Evolutionary conservation across 2,113 vertebrate species (phyloP), one percentile per base, ranked within the genome.

Genomic region (Platysteira castanea): DNA sequence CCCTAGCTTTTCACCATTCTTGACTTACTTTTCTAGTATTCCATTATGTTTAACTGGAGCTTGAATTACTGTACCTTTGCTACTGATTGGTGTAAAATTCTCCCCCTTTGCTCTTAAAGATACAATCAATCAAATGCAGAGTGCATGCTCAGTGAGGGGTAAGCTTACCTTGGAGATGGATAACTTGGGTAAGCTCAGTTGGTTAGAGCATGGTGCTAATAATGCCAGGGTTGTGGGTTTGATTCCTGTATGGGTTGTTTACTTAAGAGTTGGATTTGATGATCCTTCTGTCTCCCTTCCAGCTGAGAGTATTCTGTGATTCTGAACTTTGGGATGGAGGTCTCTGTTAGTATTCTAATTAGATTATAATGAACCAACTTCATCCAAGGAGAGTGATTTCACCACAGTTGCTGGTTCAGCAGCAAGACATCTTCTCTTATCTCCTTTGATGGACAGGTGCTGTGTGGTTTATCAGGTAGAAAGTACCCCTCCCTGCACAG

Each of bases 111-210:
- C 20, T 41, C 24, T 53, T 68, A 22, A 53, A 68, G n/a, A 11
- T 68, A 15, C 24, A 60, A 14, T 47, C 30, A 31, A 9, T 60
- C 28, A 35, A n/a, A 41, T 53, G 15, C 10, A 41, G 68, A 53
- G 9, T 12, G 5, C 20, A 5, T 68, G 16, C 20, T 26, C 0
- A 0, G 11, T 60, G 46, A 53, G 11, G 28, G 5, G 5, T 0
- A 0, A 1, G 41, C 21, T 16, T 68, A 22, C 11, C 11, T 27
- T 89, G 28, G 19, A 30, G 46, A 3, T 28, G 13, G 28, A 11
- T 59, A 39, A 21, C 8, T 57, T 59, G 33, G 33, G 8, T 77
- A 33, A 23, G 14, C 27, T 60, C 33, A 27, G 18, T 21, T 52
- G 53, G 10, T 77, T 37, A 37, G 13, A 33, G 12, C 61, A 15